phyloP scores from a whole-genome alignment of 2,113 vertebrate genomes.

The Apteryx mantelli region DNA sequence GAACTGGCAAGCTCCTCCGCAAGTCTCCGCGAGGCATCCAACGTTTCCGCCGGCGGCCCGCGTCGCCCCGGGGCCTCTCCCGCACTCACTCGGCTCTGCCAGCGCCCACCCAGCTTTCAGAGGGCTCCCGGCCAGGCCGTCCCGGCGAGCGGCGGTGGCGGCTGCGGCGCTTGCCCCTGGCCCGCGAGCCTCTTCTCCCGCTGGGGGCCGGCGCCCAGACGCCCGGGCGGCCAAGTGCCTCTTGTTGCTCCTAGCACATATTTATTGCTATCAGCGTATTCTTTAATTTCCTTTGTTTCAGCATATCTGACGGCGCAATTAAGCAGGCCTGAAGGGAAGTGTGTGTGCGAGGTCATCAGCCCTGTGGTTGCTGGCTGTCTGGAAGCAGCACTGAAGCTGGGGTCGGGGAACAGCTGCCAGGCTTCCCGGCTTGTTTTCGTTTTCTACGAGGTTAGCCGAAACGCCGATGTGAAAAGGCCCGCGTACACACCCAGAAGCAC shows the following conservation, averaged over 20 bases:
- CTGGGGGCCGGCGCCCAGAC: not conserved
- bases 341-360: slow-evolving; percentile 50
- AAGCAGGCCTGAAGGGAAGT: slow-evolving; percentile 8
- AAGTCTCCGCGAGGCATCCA: slow-evolving; percentile 46
- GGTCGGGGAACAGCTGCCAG: slow-evolving; percentile 20
- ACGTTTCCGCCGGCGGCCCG: too few species aligned
- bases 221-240: not conserved
- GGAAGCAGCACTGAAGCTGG: not conserved
- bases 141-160: too few species aligned
- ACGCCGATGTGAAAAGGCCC: not conserved
- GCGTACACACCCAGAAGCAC: not conserved
- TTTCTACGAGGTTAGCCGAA: slow-evolving; percentile 33
- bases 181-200: not conserved
- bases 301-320: not conserved
- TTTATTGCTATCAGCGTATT: slow-evolving; percentile 26
- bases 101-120: not conserved
- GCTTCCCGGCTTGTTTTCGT: slow-evolving; percentile 51
- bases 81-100: not conserved
- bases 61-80: too few species aligned
- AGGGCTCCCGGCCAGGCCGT: not conserved
- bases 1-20: slow-evolving; percentile 32
- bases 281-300: slow-evolving; percentile 51
- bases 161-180: not conserved
- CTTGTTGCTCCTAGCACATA: not conserved
- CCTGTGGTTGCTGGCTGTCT: slow-evolving; percentile 49